A percentile compares a stretch with the other conserved stretches of the same genome.
phyloP scores from a whole-genome alignment of 2,797 vertebrate genomes.

The Sebastes hopkinsi region DNA sequence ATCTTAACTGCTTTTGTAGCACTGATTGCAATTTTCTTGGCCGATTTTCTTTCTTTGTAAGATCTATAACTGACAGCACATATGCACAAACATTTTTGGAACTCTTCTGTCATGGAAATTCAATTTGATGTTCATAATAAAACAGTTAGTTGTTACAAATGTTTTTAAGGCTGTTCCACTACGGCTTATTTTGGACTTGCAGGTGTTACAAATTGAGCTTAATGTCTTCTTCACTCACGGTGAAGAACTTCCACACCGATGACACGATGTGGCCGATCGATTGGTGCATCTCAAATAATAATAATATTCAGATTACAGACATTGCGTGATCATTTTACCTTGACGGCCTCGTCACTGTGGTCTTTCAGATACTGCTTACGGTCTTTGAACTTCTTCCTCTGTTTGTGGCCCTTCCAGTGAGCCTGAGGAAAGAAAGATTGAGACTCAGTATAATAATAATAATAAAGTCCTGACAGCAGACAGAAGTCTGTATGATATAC shows the following conservation, averaged over 20 bases:
- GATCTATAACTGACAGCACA: background rate
- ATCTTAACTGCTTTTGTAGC: too few species aligned
- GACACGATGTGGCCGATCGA: too few species aligned
- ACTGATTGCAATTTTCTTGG: too few species aligned
- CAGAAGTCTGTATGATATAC: background rate
- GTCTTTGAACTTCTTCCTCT: constrained; percentile 88
- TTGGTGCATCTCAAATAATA: too few species aligned
- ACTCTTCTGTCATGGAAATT: background rate
- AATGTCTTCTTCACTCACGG: fast-evolving
- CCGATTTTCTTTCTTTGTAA: background rate
- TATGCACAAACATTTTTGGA: background rate
- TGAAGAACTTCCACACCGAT: too few species aligned
- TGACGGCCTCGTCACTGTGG: constrained; percentile 88
- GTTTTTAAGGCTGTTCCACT: background rate
- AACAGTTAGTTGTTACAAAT: fast-evolving
- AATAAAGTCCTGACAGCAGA: background rate
- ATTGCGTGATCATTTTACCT: constrained; percentile 78
- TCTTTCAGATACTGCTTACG: constrained; percentile 88
- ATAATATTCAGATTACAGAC: background rate
- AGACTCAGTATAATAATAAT: background rate
- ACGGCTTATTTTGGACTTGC: too few species aligned
- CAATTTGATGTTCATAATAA: background rate
- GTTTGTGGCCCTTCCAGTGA: constrained; percentile 93
- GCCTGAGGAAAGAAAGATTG: constrained; percentile 77
- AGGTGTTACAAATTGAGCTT: too few species aligned